Percentiles rank a stretch among this genome's conserved stretches.
Conservation (phyloP, 2,888 invertebrate species). For the Cataglyphis livida region DNA sequence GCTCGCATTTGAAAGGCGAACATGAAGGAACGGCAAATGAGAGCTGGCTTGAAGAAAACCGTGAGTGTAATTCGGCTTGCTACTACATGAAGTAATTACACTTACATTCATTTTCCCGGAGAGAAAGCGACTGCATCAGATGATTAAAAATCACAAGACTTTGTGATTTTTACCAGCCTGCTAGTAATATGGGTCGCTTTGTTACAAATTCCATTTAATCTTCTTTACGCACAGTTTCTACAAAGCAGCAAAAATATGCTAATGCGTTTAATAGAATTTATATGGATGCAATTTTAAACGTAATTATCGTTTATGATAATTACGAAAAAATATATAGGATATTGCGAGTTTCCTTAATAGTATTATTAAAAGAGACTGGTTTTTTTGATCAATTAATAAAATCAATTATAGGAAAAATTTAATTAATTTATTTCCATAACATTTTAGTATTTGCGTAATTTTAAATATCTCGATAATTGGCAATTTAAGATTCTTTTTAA, state of each 20-base stretch:
- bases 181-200: background rate
- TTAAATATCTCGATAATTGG: background rate
- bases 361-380: background rate
- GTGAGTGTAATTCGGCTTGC: conserved; percentile 46
- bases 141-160: conserved; percentile 68
- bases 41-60: conserved; percentile 11
- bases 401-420: background rate
- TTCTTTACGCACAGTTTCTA: background rate
- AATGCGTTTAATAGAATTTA: background rate
- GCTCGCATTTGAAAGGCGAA: conserved; percentile 17
- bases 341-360: background rate
- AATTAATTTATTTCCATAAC: background rate
- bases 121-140: conserved; percentile 62
- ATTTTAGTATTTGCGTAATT: background rate
- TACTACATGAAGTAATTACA: conserved; percentile 61
- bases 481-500: background rate
- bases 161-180: conserved; percentile 11
- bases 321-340: background rate
- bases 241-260: background rate
- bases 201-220: conserved; percentile 34
- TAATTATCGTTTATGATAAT: background rate
- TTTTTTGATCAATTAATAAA: background rate
- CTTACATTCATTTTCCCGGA: conserved; percentile 46
- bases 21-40: conserved; percentile 19
- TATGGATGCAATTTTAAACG: background rate